Evolutionary conservation across 2,113 vertebrate species (phyloP).

Genomic region (Motacilla alba): DNA sequence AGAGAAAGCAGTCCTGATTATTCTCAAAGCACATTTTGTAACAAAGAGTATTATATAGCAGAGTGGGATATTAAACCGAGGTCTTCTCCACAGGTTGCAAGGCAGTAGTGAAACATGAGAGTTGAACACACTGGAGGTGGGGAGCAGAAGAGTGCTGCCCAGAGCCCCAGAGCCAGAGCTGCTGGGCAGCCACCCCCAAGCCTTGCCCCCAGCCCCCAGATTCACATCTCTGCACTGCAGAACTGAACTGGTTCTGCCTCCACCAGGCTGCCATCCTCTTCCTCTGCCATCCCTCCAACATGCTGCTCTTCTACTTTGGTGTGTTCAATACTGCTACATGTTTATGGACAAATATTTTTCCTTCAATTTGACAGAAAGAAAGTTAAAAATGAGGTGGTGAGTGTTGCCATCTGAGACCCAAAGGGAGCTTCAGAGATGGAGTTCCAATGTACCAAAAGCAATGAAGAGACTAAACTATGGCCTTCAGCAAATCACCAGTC

Average conservation of each 20-base stretch:
- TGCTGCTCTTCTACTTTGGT: not conserved
- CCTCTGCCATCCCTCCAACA: not conserved
- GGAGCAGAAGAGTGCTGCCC: not conserved
- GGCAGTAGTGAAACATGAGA: not conserved
- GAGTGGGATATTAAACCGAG: not conserved
- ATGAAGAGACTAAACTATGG: not conserved
- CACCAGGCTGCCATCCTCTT: not conserved
- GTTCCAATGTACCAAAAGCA: not conserved
- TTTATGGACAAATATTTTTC: not conserved
- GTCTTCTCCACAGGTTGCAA: not conserved
- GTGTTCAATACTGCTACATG: not conserved
- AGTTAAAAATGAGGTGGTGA: not conserved
- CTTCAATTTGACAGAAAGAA: not conserved
- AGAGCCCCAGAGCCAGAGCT: not conserved
- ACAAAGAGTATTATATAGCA: not conserved
- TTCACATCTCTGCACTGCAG: not conserved
- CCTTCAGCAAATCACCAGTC: not conserved
- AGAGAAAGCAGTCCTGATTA: not conserved
- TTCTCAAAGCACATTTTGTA: not conserved
- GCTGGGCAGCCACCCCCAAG: accelerated
- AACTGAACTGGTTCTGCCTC: not conserved
- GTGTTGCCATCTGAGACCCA: not conserved
- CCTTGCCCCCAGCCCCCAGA: not conserved
- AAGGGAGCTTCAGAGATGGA: not conserved
- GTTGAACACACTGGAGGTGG: not conserved